phyloP scores from a whole-genome alignment of 2,888 invertebrate genomes.

The Abscondita cerata region DNA sequence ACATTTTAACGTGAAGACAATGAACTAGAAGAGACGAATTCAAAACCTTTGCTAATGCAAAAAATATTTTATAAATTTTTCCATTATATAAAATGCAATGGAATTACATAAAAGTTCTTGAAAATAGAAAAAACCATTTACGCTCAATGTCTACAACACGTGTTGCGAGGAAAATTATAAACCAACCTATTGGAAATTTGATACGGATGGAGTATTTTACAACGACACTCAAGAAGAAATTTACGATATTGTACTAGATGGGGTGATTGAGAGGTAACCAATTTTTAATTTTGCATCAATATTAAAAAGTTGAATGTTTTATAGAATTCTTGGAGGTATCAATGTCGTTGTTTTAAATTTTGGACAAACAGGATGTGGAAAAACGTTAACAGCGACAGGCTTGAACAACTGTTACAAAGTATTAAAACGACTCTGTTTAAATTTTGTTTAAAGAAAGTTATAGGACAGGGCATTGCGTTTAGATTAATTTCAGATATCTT shows the following conservation, averaged over 20 bases:
- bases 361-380: conserved; percentile 59
- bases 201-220: conserved; percentile 55
- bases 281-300: background rate
- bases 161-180: conserved; percentile 39
- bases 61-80: conserved; percentile 49
- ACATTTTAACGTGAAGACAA: no score
- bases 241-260: conserved; percentile 49
- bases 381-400: conserved; percentile 53
- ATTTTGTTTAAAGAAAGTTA: conserved; percentile 32
- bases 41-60: conserved; percentile 36
- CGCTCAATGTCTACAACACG: conserved; percentile 53
- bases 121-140: conserved; percentile 53
- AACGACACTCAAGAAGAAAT: conserved; percentile 54
- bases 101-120: conserved; percentile 51
- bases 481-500: conserved; percentile 54
- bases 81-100: conserved; percentile 47
- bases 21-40: background rate
- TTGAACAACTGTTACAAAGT: conserved; percentile 47
- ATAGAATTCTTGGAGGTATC: conserved; percentile 51
- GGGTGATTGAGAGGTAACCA: conserved; percentile 53
- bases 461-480: conserved; percentile 59
- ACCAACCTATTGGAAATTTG: conserved; percentile 56
- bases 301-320: conserved; percentile 25
- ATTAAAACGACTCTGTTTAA: conserved; percentile 10
- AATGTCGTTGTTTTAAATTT: conserved; percentile 54